These are phyloP conservation scores for Pantelozetes paolii DNA, from an alignment of 2,888 invertebrate genomes.

Conservation along the genomic window DNA sequence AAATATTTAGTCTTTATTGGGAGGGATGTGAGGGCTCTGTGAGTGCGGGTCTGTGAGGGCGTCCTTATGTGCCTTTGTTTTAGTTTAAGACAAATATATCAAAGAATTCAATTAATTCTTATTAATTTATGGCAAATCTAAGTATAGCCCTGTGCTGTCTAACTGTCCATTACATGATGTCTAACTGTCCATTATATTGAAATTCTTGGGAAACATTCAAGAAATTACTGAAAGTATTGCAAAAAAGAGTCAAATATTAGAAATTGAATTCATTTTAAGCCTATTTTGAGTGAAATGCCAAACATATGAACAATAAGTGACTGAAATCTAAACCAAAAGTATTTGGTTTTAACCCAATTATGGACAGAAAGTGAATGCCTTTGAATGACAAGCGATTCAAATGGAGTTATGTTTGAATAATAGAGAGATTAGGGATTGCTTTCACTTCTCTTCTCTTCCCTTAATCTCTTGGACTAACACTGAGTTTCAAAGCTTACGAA, in stretches of 20 bases:
- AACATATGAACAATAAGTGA: neutral
- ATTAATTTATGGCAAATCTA: too few species aligned
- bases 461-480: conserved; percentile 21
- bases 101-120: too few species aligned
- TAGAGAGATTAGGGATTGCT: conserved; percentile 22
- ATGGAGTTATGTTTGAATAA: conserved; percentile 25
- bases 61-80: neutral
- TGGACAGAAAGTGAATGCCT: neutral
- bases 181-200: too few species aligned
- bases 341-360: conserved; percentile 26
- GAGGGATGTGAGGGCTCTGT: neutral
- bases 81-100: neutral
- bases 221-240: neutral
- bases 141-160: too few species aligned
- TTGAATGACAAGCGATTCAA: conserved; percentile 25
- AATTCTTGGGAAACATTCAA: neutral
- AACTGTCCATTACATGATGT: too few species aligned
- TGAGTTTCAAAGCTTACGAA: conserved; percentile 7
- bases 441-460: conserved; percentile 3
- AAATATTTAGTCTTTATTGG: conserved; percentile 13
- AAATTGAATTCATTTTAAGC: neutral
- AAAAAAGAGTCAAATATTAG: neutral
- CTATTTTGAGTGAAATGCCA: neutral
- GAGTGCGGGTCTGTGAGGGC: conserved; percentile 5
- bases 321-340: neutral